phyloP scores from a whole-genome alignment of 2,888 invertebrate genomes.

The Teleiodes luculella region DNA sequence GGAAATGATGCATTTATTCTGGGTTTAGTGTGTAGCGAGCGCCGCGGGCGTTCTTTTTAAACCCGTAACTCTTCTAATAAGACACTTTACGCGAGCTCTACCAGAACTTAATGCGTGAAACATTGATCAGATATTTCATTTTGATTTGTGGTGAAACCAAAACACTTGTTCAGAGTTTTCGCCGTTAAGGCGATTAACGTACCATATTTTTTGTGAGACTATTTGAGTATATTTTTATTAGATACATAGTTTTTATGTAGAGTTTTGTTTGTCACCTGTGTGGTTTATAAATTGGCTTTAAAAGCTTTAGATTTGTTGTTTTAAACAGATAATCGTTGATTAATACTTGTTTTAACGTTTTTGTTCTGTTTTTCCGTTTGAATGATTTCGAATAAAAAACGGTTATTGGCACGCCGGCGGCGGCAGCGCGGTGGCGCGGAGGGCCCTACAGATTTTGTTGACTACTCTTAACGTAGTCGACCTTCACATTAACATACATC shows the following conservation, averaged over 20 bases:
- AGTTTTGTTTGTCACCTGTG: slow-evolving; percentile 11
- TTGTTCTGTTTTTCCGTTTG: slow-evolving; percentile 34
- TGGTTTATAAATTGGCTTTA: slow-evolving; percentile 23
- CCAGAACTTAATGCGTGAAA: slow-evolving; percentile 61
- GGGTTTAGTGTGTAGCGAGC: slow-evolving; percentile 51
- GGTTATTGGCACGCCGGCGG: too few relatives aligned
- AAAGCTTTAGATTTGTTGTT: slow-evolving; percentile 27
- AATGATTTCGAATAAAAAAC: slow-evolving; percentile 27
- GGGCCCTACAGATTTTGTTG: too few relatives aligned
- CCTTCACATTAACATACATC: too few relatives aligned
- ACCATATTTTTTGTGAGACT: slow-evolving; percentile 40
- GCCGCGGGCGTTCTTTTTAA: slow-evolving; percentile 67
- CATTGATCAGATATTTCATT: slow-evolving; percentile 64
- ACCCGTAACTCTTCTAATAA: slow-evolving; percentile 71
- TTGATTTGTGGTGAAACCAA: slow-evolving; percentile 63
- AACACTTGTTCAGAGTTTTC: slow-evolving; percentile 49
- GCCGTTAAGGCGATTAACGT: slow-evolving; percentile 54
- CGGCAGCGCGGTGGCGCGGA: too few relatives aligned
- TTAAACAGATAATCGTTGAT: slow-evolving; percentile 46
- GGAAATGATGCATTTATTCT: slow-evolving; percentile 70
- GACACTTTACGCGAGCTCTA: slow-evolving; percentile 67
- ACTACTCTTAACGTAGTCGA: too few relatives aligned
- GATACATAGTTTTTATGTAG: slow-evolving; percentile 12
- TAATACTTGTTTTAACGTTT: slow-evolving; percentile 26
- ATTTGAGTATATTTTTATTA: slow-evolving; percentile 23